A percentile compares a stretch with the other conserved stretches of the same genome.
Evolutionary conservation across 2,113 vertebrate genomes (phyloP).

Genomic region (Acrocephalus arundinaceus): DNA sequence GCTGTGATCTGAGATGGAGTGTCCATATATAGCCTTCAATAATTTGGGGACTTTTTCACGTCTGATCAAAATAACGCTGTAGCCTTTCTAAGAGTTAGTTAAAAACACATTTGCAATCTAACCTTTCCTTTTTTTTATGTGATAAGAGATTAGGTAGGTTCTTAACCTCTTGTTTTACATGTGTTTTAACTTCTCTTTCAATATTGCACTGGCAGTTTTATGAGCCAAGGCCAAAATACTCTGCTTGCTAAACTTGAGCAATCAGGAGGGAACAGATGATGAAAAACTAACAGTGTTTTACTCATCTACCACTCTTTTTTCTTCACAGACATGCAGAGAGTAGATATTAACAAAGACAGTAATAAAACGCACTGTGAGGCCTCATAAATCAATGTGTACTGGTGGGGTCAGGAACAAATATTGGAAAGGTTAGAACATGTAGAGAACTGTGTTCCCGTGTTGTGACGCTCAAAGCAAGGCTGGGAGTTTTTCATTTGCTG

Average conservation of each 20-base stretch:
- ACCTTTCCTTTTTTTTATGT: not conserved
- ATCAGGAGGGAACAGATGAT: slow-evolving; percentile 36
- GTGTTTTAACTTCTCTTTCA: slow-evolving; percentile 15
- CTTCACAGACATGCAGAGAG: not conserved
- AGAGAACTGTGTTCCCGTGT: not conserved
- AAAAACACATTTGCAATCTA: not conserved
- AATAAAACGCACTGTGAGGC: slow-evolving; percentile 29
- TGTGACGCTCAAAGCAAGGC: not conserved
- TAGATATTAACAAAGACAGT: slow-evolving; percentile 11
- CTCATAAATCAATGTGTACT: slow-evolving; percentile 8
- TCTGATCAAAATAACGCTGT: not conserved
- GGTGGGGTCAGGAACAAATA: slow-evolving; percentile 28
- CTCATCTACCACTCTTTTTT: slow-evolving; percentile 30
- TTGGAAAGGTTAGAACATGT: not conserved
- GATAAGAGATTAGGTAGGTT: not conserved
- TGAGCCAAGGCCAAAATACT: not conserved
- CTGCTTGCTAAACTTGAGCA: slow-evolving; percentile 42
- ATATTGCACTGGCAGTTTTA: slow-evolving; percentile 1
- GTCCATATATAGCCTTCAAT: not conserved
- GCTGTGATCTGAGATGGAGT: not conserved
- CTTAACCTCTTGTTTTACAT: not conserved
- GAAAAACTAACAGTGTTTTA: slow-evolving; percentile 63
- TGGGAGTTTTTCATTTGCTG: not conserved
- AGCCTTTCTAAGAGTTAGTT: not conserved
- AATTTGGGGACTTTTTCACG: not conserved